Base-by-base conservation (phyloP, 2,888 invertebrate species). In the Anaspis maculata region DNA sequence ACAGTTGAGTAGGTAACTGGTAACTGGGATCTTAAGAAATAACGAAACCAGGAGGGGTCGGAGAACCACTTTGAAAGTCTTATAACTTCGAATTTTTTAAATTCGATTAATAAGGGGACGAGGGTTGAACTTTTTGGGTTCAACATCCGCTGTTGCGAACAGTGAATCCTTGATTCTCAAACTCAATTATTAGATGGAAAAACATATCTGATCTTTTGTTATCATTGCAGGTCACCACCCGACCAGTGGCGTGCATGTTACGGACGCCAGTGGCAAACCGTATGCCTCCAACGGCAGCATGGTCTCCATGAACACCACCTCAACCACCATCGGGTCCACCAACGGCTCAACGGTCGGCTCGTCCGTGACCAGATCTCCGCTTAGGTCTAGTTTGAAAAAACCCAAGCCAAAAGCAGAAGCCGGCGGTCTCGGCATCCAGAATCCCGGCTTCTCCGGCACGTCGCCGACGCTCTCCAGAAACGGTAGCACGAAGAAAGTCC, bases 181-280 rank as follows among this genome's bases (percentile, higher is more conserved):
- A n/a, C n/a, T n/a, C n/a, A n/a, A n/a, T n/a, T n/a, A n/a, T n/a
- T n/a, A n/a, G n/a, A n/a, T n/a, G n/a, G n/a, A n/a, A n/a, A n/a
- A n/a, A n/a, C n/a, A n/a, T n/a, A n/a, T n/a, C n/a, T n/a, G n/a
- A n/a, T n/a, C n/a, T n/a, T n/a, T n/a, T n/a, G n/a, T n/a, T n/a
- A n/a, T n/a, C n/a, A n/a, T n/a, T n/a, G n/a, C n/a, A n/a, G n/a
- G n/a, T n/a, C n/a, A n/a, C n/a, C n/a, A n/a, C n/a, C n/a, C n/a
- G n/a, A n/a, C n/a, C n/a, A n/a, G n/a, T n/a, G n/a, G n/a, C n/a
- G 78, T 89, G 52, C 86, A 89, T 25, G 83, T 90, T 76, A 90
- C 89, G 2, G 86, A 86, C 57, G 83, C 88, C 10, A 87, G 87
- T 19, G 88, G 86, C 10, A 86, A 84, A 57, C 87, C 88, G 0